Evolutionary conservation across 2,113 vertebrate genomes (phyloP), one percentile per base, ranked within the genome.

Genomic region (Anthoscopus minutus): DNA sequence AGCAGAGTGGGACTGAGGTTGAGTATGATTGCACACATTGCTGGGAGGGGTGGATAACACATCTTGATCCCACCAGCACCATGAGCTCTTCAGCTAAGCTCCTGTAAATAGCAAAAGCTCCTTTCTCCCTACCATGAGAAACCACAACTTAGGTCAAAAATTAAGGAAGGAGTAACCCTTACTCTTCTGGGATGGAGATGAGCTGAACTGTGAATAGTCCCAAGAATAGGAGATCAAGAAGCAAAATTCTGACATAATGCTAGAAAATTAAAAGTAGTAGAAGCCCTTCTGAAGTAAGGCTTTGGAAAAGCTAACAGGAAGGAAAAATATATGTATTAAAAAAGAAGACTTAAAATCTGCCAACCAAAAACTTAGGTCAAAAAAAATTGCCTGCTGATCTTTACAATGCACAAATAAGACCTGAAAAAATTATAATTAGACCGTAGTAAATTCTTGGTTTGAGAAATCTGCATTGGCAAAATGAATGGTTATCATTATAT

Each of bases 361-460:
- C 28, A 77, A 33, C 20, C 0, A 7, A 56, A 91, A 91, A 72
- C 22, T 60, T 69, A 30, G 1, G 42, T 62, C 31, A 82, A 93
- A 33, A 27, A 78, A 81, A 94, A 78, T 27, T 64, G 61, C 58
- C 84, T 74, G 60, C 47, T 93, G 62, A 80, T 90, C 56, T 71
- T 88, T 78, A 66, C 35, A 56, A 74, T 47, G 31, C 23, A 81
- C 28, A 88, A 73, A 30, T 70, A 77, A 83, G 69, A 60, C 38
- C 54, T 93, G 42, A 78, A 94, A n/a, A 95, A 94, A 74, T 73
- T 92, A 51, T 86, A 89, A 89, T 91, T 86, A 91, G 40, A 66
- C 50, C 40, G 28, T 69, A 62, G 58, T 61, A 88, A 92, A 85
- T 83, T 86, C 86, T 74, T 78, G 65, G 58, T 94, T 83, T 94